Conservation (phyloP, 1,140 invertebrate species). For the Steinernema khuongi region DNA sequence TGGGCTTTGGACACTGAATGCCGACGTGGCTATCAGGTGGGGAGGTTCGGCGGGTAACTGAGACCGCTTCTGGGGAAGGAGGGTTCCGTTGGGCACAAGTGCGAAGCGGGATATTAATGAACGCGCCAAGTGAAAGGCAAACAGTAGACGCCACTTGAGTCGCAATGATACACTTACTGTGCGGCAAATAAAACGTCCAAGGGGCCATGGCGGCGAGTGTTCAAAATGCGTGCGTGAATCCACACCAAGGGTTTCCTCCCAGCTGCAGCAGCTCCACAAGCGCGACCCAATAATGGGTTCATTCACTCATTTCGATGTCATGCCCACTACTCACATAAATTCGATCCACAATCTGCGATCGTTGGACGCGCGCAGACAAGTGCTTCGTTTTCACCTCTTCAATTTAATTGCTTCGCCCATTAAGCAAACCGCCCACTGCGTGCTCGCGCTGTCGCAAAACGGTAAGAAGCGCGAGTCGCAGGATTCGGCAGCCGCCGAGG, state of each 20-base stretch:
- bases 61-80: background rate
- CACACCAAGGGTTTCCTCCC: background rate
- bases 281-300: too few relatives aligned
- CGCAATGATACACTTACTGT: slow-evolving; percentile 7
- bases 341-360: too few relatives aligned
- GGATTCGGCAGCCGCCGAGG: too few relatives aligned
- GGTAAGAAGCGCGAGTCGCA: too few relatives aligned
- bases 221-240: background rate
- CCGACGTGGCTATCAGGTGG: too few relatives aligned
- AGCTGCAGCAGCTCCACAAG: too few relatives aligned
- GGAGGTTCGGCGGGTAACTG: background rate
- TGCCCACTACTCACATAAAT: too few relatives aligned
- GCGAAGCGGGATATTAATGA: slow-evolving; percentile 10
- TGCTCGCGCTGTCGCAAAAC: too few relatives aligned
- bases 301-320: too few relatives aligned
- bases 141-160: background rate
- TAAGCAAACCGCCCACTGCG: background rate
- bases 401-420: background rate
- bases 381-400: background rate
- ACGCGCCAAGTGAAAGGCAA: slow-evolving; percentile 9
- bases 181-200: background rate
- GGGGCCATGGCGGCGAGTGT: background rate
- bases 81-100: background rate
- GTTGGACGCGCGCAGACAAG: background rate
- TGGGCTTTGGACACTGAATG: too few relatives aligned